phyloP scores from a whole-genome alignment of 2,113 vertebrate genomes.

The Cisticola juncidis region DNA sequence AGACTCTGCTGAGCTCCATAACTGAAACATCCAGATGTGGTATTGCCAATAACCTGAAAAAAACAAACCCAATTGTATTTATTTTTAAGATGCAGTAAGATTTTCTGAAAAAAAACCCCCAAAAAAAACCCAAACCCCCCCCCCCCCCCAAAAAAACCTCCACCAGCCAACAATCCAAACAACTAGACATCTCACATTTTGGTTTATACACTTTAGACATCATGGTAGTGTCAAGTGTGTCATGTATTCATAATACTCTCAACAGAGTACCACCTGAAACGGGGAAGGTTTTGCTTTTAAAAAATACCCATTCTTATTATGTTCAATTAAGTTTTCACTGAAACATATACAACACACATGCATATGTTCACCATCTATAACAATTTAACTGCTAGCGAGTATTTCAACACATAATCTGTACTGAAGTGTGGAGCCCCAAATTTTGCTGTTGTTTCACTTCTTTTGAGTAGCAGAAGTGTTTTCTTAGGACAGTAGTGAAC shows the following conservation, averaged over 20 bases:
- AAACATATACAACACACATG: not conserved
- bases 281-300: not conserved
- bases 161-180: not conserved
- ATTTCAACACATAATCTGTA: not conserved
- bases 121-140: not conserved
- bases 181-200: not conserved
- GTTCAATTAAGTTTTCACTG: not conserved
- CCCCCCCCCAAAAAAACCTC: no score
- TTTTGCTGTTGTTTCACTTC: not conserved
- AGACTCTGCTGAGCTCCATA: constrained; percentile 86
- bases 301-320: not conserved
- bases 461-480: not conserved
- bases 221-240: not conserved
- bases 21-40: constrained; percentile 93
- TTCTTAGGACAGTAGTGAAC: not conserved
- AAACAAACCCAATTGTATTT: not conserved
- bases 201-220: not conserved
- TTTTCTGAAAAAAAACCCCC: not conserved
- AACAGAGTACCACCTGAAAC: not conserved
- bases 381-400: not conserved
- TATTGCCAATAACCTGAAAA: constrained; percentile 93
- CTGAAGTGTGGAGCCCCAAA: not conserved
- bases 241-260: not conserved
- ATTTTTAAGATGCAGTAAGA: not conserved
- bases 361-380: not conserved